These are phyloP conservation scores for Hirtodrosophila trivittata DNA, from an alignment of 2,888 invertebrate species.

Conservation along the genomic window DNA sequence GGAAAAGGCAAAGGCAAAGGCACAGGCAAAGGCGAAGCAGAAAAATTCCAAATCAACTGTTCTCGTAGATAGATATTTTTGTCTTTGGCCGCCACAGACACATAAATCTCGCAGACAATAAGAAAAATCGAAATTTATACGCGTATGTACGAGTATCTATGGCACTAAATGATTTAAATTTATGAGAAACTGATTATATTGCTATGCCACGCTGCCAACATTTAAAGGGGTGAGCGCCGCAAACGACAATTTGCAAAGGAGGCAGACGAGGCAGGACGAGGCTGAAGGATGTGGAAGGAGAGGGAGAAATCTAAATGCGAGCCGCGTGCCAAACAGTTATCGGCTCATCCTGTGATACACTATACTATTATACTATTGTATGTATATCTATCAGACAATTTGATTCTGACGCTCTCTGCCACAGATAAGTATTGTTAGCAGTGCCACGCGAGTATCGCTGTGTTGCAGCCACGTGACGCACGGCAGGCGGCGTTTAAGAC, in stretches of 20 bases:
- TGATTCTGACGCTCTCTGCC: conserved; percentile 8
- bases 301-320: conserved; percentile 26
- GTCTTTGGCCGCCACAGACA: conserved; percentile 69
- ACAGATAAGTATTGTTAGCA: conserved; percentile 4
- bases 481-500: conserved; percentile 45
- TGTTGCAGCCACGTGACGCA: conserved; percentile 45
- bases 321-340: conserved; percentile 58
- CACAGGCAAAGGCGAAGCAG: conserved; percentile 43
- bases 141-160: conserved; percentile 11
- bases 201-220: conserved; percentile 31
- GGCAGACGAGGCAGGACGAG: neutral
- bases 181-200: conserved; percentile 81
- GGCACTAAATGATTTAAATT: conserved; percentile 76
- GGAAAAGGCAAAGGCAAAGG: conserved; percentile 30
- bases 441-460: conserved; percentile 2
- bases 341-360: conserved; percentile 1
- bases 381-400: conserved; percentile 7
- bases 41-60: conserved; percentile 54
- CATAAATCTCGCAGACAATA: conserved; percentile 78
- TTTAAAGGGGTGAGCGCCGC: conserved; percentile 1
- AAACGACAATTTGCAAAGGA: conserved; percentile 4
- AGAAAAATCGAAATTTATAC: conserved; percentile 28
- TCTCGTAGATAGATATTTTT: conserved; percentile 57
- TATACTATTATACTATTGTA: neutral
- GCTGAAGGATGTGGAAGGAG: neutral